Evolutionary conservation across 2,113 vertebrate genomes (phyloP).

Genomic region (Grallaria varia): DNA sequence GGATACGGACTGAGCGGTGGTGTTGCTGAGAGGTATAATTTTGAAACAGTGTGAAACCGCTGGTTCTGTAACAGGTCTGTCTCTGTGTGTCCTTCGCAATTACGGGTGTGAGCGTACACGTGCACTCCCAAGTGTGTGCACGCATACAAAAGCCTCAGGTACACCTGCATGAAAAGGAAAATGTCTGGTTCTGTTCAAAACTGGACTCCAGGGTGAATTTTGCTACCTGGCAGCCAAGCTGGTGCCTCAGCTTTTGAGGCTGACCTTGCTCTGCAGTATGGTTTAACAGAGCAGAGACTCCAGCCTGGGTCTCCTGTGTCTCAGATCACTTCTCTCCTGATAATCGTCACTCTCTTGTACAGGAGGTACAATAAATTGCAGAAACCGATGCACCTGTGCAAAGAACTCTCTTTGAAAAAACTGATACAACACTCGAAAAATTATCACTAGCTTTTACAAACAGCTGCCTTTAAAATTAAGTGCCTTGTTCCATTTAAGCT

Average conservation of each 20-base stretch:
- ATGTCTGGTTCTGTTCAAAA: background rate
- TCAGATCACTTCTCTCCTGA: background rate
- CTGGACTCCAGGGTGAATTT: background rate
- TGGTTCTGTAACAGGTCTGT: background rate
- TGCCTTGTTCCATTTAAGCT: background rate
- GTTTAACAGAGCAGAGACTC: background rate
- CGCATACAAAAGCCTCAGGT: background rate
- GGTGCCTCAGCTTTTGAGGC: background rate
- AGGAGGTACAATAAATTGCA: background rate
- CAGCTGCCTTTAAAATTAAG: background rate
- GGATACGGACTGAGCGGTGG: background rate
- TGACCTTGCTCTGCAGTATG: background rate
- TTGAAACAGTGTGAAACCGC: background rate
- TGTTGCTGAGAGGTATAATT: background rate
- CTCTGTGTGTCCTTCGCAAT: background rate
- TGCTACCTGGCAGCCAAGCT: background rate
- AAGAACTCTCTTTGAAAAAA: background rate
- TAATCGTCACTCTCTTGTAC: background rate
- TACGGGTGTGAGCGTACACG: accelerated
- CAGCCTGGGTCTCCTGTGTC: background rate
- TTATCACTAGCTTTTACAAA: background rate
- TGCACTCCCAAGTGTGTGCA: background rate
- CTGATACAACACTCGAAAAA: background rate
- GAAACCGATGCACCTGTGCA: background rate
- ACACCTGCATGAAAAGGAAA: background rate